A percentile compares a stretch with the other conserved stretches of the same genome.
Conservation (phyloP, 2,113 vertebrate genomes). For the Eublepharis macularius region DNA sequence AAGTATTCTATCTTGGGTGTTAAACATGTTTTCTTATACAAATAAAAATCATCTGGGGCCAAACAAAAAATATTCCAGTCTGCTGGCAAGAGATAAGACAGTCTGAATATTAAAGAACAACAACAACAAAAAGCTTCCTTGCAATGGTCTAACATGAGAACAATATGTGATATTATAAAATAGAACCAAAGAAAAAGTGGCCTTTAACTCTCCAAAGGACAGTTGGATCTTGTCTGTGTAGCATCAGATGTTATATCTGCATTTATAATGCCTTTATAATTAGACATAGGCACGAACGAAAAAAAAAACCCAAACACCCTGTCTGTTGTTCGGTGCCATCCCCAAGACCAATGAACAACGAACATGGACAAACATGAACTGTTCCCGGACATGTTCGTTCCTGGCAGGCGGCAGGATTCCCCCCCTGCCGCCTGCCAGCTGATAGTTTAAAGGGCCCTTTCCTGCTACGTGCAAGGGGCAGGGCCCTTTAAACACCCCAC, state of each 20-base stretch:
- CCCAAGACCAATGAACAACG: too few species aligned
- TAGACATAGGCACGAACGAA: too few species aligned
- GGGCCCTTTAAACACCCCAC: too few species aligned
- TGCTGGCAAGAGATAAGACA: conserved; percentile 45
- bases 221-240: background rate
- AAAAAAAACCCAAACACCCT: too few species aligned
- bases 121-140: background rate
- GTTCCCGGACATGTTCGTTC: too few species aligned
- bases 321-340: too few species aligned
- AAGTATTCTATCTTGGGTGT: background rate
- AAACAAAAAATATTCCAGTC: conserved; percentile 44
- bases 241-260: background rate
- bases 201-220: conserved; percentile 36
- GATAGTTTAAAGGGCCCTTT: too few species aligned
- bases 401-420: too few species aligned
- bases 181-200: background rate
- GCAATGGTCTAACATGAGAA: conserved; percentile 21
- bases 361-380: too few species aligned
- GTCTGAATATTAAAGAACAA: conserved; percentile 39
- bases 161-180: conserved; percentile 30
- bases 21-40: conserved; percentile 31
- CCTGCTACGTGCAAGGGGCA: too few species aligned
- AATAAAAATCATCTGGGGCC: conserved; percentile 27
- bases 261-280: too few species aligned
- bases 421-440: too few species aligned